Conservation (phyloP, 2,888 invertebrate species). For the Shargacucullia verbasci region DNA sequence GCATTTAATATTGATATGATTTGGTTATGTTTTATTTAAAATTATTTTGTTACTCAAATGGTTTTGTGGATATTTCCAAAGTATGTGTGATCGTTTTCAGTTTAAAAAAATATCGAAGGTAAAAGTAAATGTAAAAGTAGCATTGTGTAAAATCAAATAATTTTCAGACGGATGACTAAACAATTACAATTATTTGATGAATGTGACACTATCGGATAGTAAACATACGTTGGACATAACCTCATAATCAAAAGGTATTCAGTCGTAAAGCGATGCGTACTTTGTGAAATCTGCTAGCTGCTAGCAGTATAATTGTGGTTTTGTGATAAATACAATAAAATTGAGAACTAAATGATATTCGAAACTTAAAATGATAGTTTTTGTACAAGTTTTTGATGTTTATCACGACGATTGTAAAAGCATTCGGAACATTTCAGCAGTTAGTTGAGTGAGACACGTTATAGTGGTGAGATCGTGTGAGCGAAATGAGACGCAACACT, state of each 20-base stretch:
- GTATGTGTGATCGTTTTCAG: conserved; percentile 57
- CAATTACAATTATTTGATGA: conserved; percentile 1
- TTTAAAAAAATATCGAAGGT: conserved; percentile 12
- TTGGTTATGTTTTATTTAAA: conserved; percentile 76
- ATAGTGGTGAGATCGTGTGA: conserved; percentile 47
- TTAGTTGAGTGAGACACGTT: conserved; percentile 48
- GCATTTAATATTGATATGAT: conserved; percentile 76
- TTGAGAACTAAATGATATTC: conserved; percentile 80
- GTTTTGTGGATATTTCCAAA: conserved; percentile 69
- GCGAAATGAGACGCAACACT: conserved; percentile 74
- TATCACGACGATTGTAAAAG: conserved; percentile 64
- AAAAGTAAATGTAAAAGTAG: not conserved
- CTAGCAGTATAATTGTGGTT: conserved; percentile 87
- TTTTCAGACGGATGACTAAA: not conserved
- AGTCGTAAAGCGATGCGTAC: conserved; percentile 72
- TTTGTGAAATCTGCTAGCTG: conserved; percentile 84
- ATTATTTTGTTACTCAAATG: conserved; percentile 73
- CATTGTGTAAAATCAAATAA: conserved; percentile 13
- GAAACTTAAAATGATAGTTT: conserved; percentile 78
- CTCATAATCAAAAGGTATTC: conserved; percentile 71
- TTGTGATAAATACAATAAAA: conserved; percentile 88
- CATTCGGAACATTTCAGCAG: conserved; percentile 63
- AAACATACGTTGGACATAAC: conserved; percentile 68
- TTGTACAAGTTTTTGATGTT: conserved; percentile 82
- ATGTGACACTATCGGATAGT: conserved; percentile 8